Conservation (phyloP, 2,888 invertebrate genomes). For the Pachycephus smyrnensis region DNA sequence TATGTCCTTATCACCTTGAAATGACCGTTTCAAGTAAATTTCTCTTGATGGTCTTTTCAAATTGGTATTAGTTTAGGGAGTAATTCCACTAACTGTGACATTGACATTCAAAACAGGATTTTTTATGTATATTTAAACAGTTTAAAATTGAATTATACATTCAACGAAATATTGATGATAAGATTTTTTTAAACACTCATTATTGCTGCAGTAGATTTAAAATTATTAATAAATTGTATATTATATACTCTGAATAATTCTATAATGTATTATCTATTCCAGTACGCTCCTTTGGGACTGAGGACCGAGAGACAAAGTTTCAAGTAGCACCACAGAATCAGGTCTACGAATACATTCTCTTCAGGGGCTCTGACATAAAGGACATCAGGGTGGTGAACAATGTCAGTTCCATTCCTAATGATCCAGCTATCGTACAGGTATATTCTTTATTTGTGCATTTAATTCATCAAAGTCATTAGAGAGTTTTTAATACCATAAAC, state of each 20-base stretch:
- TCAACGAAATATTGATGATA: not conserved
- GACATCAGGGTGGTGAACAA: slow-evolving; percentile 96
- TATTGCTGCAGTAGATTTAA: not conserved
- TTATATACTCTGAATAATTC: not conserved
- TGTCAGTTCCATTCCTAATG: slow-evolving; percentile 88
- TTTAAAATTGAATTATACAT: not conserved
- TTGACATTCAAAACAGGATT: not conserved
- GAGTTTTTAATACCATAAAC: not conserved
- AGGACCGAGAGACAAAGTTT: slow-evolving; percentile 95
- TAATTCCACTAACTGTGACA: not conserved
- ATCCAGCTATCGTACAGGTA: slow-evolving; percentile 96
- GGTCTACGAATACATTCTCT: slow-evolving; percentile 98
- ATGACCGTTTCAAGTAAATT: slow-evolving; percentile 6
- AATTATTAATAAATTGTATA: not conserved
- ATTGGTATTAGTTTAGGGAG: not conserved
- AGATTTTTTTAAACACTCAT: not conserved
- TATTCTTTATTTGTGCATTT: slow-evolving; percentile 26
- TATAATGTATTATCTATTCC: slow-evolving; percentile 60
- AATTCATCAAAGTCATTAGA: not conserved
- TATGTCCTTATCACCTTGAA: slow-evolving; percentile 2
- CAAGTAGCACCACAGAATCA: slow-evolving; percentile 97
- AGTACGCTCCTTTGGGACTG: slow-evolving; percentile 99
- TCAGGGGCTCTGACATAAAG: slow-evolving; percentile 98
- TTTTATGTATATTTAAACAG: not conserved
- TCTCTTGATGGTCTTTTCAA: not conserved